These are phyloP conservation scores for Resseliella maxima DNA, from an alignment of 2,888 invertebrate species.

Conservation along the genomic window DNA sequence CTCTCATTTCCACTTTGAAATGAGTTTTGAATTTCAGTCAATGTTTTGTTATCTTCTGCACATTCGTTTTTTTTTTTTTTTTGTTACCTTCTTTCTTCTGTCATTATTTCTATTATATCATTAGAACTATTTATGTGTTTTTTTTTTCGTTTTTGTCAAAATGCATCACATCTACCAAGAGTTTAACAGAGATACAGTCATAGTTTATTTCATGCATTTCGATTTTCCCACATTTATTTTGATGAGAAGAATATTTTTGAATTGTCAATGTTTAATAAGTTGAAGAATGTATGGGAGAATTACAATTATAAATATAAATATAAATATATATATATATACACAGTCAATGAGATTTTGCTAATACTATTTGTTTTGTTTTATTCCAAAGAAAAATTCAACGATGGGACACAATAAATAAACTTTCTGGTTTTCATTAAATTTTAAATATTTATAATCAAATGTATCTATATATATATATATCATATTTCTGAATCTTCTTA, in stretches of 20 bases:
- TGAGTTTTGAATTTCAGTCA: slow-evolving; percentile 28
- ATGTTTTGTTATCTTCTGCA: not conserved
- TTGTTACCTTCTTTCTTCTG: too few relatives aligned
- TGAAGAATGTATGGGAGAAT: not conserved
- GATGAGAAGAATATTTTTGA: not conserved
- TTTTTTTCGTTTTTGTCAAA: too few relatives aligned
- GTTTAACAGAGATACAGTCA: too few relatives aligned
- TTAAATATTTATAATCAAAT: not conserved
- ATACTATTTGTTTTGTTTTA: not conserved
- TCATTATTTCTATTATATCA: too few relatives aligned
- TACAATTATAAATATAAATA: slow-evolving; percentile 12
- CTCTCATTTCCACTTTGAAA: not conserved
- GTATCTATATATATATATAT: not conserved
- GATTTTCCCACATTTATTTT: too few relatives aligned
- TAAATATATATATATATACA: not conserved
- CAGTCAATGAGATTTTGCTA: not conserved
- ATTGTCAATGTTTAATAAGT: too few relatives aligned
- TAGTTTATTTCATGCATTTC: too few relatives aligned
- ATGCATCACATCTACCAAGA: too few relatives aligned
- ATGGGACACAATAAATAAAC: not conserved
- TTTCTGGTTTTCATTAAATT: too few relatives aligned
- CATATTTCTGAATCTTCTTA: not conserved
- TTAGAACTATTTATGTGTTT: too few relatives aligned
- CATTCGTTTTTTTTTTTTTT: too few relatives aligned
- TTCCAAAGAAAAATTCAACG: not conserved